phyloP scores from a whole-genome alignment of 1,140 invertebrate species.

The Sarcophaga peregrina region DNA sequence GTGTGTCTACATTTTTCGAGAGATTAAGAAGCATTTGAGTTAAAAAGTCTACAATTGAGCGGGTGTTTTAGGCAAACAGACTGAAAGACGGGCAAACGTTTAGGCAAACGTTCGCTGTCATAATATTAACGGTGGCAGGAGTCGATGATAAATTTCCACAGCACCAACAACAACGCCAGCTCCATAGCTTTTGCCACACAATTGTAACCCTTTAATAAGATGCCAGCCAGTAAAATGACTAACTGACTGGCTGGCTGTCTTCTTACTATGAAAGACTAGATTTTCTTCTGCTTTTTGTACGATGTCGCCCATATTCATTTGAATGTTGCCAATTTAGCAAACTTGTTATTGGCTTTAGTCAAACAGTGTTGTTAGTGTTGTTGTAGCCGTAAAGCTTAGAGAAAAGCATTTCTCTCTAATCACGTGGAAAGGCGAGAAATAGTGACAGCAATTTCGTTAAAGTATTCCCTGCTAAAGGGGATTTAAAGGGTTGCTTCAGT shows the following conservation, averaged over 20 bases:
- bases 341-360: conserved; percentile 1
- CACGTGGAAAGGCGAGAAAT: conserved; percentile 66
- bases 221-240: conserved; percentile 18
- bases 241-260: not conserved
- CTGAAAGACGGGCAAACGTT: not conserved
- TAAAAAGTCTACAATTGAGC: conserved; percentile 10
- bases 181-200: too few species aligned
- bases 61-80: not conserved
- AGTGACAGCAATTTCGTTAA: conserved; percentile 60
- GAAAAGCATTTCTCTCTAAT: conserved; percentile 56
- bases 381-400: conserved; percentile 7
- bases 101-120: conserved; percentile 37
- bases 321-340: conserved; percentile 40
- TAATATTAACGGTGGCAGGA: conserved; percentile 37
- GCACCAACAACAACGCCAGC: not conserved
- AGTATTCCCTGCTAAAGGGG: conserved; percentile 29
- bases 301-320: conserved; percentile 34
- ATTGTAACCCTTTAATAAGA: conserved; percentile 31
- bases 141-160: conserved; percentile 27
- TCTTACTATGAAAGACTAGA: too few species aligned
- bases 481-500: not conserved
- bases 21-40: not conserved
- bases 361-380: not conserved
- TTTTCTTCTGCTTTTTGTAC: not conserved
- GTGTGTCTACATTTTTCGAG: not conserved